Percentiles rank a stretch among this genome's conserved stretches.
Evolutionary conservation across 2,113 vertebrate species (phyloP).

Genomic region (Trochalopteron elliotii): DNA sequence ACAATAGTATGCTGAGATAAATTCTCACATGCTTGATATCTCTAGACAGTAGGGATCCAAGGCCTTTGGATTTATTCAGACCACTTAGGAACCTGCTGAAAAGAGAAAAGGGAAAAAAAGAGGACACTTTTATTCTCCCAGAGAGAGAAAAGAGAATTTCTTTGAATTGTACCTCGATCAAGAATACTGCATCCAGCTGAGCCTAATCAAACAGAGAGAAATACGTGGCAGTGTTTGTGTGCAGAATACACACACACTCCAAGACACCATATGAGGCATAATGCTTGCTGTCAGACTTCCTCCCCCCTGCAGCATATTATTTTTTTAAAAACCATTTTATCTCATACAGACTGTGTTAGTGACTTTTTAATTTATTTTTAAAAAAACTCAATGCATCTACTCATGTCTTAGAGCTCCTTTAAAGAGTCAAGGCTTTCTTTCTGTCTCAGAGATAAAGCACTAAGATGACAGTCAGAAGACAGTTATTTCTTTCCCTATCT

Average conservation of each 20-base stretch:
- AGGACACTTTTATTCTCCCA: not conserved
- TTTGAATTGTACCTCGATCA: not conserved
- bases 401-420: not conserved
- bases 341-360: not conserved
- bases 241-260: not conserved
- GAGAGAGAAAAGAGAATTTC: not conserved
- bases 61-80: conserved; percentile 2
- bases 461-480: not conserved
- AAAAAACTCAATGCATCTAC: not conserved
- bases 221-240: not conserved
- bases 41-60: not conserved
- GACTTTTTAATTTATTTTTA: not conserved
- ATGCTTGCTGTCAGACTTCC: not conserved
- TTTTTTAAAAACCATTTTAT: not conserved
- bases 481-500: not conserved
- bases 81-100: not conserved
- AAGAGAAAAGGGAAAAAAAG: not conserved
- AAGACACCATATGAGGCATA: not conserved
- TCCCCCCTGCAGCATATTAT: not conserved
- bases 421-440: not conserved
- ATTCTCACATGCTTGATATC: not conserved
- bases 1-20: not conserved
- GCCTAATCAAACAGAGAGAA: conserved; percentile 42
- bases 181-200: conserved; percentile 37
- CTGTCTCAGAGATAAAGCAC: not conserved